Base-by-base conservation (phyloP, 1,140 invertebrate species). In the Halictus rubicundus region DNA sequence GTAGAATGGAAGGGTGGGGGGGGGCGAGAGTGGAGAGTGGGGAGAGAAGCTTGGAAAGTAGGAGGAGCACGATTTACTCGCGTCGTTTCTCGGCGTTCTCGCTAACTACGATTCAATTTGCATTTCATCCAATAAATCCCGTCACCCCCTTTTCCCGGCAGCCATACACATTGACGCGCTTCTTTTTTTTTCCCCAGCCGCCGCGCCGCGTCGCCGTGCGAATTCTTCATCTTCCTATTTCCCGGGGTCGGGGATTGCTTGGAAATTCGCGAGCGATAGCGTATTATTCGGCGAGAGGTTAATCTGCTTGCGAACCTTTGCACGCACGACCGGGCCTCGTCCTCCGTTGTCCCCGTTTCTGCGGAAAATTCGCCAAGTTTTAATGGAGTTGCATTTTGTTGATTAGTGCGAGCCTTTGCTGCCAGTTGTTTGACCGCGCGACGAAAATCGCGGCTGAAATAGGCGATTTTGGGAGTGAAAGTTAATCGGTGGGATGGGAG, bases 81-180 rank as follows among this genome's bases (percentile, higher is more conserved):
- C 76, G 63, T 78, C 84, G 74, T 78, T 78, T 68, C 70, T 64
- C 71, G 63, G 60, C 73, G 46, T 69, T 63, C 68, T 77, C 66
- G 80, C 86, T 87, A 87, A 88, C 81, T 84, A 85, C 78, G 72
- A 88, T 88, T 88, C 72, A 78, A 89, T 89, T 88, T 86, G 85
- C 87, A 87, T 89, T 86, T 86, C 85, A 81, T 82, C 77, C 78
- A 70, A 84, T 84, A 82, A 87, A 88, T 87, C 78, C 42, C 19
- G 27, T 46, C 60, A 49, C 70, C 74, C 68, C 52, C 49, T 73
- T 32, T 42, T 42, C 39, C 39, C 42, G 66, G 32, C 32, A 32
- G 32, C 32, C 32, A 66, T 59, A 60, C 64, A 42, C 72, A 59
- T 49, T 63, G 39, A 70, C 57, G 52, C 72, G 68, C 86, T 82